Base-by-base conservation (phyloP, 2,888 invertebrate genomes). In the Dichetophora obliterata region DNA sequence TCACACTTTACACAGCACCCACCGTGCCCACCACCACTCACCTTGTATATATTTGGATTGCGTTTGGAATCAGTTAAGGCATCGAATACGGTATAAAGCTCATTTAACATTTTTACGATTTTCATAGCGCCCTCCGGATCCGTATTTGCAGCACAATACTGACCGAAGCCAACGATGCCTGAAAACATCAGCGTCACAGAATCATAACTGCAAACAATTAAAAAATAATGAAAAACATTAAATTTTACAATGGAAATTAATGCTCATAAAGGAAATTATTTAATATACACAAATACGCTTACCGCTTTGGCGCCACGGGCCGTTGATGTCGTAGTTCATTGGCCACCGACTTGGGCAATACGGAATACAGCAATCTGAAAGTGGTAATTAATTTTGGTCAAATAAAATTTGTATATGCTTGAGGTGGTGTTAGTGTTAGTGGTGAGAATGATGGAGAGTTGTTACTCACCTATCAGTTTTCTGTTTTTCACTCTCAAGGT, bases 21-120 rank as follows among this genome's bases (percentile, higher is more conserved):
- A 14, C 11, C 43, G 9, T 19, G 2, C 2, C 43, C 1, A 1
- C 43, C 3, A 19, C n/a, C 3, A 76, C 81, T 82, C 89, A 97
- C 98, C 94, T 98, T 98, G 87, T 97, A 98, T 72, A 98, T 96
- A 88, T 98, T 96, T 52, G 97, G 95, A 90, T 98, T 97, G 83
- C 94, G 93, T 86, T 95, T 95, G 5, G 96, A 96, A 89, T 98
- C 97, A 11, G 98, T 96, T 59, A 98, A 91, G 57, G 95, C 96
- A 90, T 98, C 98, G 85, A 98, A 98, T 4, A 96, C 95, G 0
- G 97, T 98, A 88, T 98, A 98, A 80, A 98, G 91, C 86, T 95
- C 94, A 89, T 98, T 98, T 69, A 98, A 92, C 93, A 98, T 95
- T 89, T 95, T 93, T 9, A 98, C 98, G 81, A 98, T 98, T 91